Conservation (phyloP, 2,888 invertebrate species). For the Drosophila emarginata region DNA sequence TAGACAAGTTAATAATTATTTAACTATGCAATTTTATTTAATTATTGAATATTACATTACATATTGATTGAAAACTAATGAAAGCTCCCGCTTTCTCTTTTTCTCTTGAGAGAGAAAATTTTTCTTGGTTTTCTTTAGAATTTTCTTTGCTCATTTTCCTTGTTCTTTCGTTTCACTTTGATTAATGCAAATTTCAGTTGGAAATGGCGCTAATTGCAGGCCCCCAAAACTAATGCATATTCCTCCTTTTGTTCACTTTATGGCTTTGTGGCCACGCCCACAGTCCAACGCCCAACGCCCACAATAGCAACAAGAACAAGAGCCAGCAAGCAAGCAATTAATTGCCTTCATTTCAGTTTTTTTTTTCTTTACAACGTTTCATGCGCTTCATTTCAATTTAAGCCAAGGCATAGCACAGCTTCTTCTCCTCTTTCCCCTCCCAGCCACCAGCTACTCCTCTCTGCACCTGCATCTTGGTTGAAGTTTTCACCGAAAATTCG, state of each 20-base stretch:
- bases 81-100: not conserved
- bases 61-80: not conserved
- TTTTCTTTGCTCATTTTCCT: not conserved
- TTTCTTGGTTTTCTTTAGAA: not conserved
- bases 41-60: too few relatives aligned
- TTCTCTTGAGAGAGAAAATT: not conserved
- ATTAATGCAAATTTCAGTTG: constrained; percentile 4
- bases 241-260: not conserved
- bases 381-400: constrained; percentile 19
- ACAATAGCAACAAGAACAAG: constrained; percentile 2
- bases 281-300: not conserved
- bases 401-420: not conserved
- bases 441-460: not conserved
- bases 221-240: constrained; percentile 10
- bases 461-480: constrained; percentile 1
- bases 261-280: not conserved
- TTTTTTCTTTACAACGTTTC: not conserved
- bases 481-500: constrained; percentile 5
- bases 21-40: too few relatives aligned
- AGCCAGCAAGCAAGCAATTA: constrained; percentile 11
- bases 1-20: too few relatives aligned
- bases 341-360: constrained; percentile 18
- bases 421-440: not conserved
- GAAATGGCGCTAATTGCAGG: constrained; percentile 13
- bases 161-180: not conserved